Evolutionary conservation across 2,113 vertebrate genomes (phyloP).

Genomic region (Trichomycterus rosablanca): DNA sequence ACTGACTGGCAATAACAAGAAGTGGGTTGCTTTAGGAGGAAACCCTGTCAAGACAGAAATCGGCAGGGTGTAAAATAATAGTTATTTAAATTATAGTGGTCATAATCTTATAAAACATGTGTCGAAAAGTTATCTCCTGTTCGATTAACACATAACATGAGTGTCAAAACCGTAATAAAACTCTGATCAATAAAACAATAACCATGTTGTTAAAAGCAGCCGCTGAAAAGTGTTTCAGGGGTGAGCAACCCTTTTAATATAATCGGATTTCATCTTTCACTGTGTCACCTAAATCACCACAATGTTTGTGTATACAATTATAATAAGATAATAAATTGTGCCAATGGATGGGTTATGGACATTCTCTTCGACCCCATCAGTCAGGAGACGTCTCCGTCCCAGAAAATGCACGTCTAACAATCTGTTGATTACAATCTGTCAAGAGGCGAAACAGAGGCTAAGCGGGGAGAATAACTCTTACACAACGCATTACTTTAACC

Average conservation of each 20-base stretch:
- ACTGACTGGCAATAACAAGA: constrained; percentile 77
- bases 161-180: constrained; percentile 97
- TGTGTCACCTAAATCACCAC: constrained; percentile 98
- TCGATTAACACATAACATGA: constrained; percentile 99
- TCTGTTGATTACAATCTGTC: constrained; percentile 95
- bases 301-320: constrained; percentile 99
- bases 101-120: constrained; percentile 88
- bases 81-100: constrained; percentile 96
- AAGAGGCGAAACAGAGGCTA: constrained; percentile 60
- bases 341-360: constrained; percentile 93
- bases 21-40: constrained; percentile 80
- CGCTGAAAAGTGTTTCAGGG: constrained; percentile 90
- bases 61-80: constrained; percentile 80
- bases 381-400: constrained; percentile 87
- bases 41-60: constrained; percentile 75
- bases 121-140: constrained; percentile 91
- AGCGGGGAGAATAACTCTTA: constrained; percentile 55
- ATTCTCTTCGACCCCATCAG: constrained; percentile 90
- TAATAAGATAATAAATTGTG: constrained; percentile 99
- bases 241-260: constrained; percentile 99
- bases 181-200: constrained; percentile 99
- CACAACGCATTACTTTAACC: constrained; percentile 70
- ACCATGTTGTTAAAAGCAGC: constrained; percentile 99
- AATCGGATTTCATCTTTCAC: constrained; percentile 99
- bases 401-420: constrained; percentile 99